These are phyloP conservation scores for Tupaia chinensis DNA, from an alignment of 2,113 vertebrate genomes.

Conservation along the genomic window DNA sequence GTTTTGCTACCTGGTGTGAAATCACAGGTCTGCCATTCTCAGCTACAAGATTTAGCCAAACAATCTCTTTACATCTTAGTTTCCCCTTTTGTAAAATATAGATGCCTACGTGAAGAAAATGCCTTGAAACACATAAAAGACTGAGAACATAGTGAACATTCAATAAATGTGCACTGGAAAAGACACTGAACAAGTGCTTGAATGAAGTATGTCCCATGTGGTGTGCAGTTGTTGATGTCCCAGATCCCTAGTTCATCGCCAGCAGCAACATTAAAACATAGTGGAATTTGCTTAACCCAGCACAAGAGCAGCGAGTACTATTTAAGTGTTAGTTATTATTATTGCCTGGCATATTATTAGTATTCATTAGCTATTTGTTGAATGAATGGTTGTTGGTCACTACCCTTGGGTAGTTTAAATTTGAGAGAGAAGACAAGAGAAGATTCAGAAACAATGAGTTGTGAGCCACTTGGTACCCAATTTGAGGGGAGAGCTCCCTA, in stretches of 20 bases:
- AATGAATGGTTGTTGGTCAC: background rate
- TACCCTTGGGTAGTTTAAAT: conserved; percentile 30
- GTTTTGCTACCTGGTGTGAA: background rate
- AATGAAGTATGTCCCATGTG: background rate
- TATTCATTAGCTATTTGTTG: background rate
- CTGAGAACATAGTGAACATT: background rate
- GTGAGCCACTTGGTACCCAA: background rate
- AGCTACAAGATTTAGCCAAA: background rate
- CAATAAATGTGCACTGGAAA: background rate
- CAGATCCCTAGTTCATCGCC: background rate
- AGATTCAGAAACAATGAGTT: conserved; percentile 14
- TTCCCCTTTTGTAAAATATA: conserved; percentile 7
- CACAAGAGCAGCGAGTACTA: too few species aligned
- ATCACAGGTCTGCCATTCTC: background rate
- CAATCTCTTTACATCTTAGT: background rate
- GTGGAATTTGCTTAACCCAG: background rate
- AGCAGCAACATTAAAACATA: background rate
- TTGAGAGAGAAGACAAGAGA: background rate
- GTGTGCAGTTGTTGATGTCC: background rate
- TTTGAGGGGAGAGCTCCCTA: conserved; percentile 3
- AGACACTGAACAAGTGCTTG: background rate
- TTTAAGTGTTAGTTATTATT: background rate
- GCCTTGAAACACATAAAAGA: background rate
- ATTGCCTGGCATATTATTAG: background rate
- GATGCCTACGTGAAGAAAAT: background rate